Evolutionary conservation across 2,797 vertebrate species (phyloP), one percentile per base, ranked within the genome.

Genomic region (Micrastur ruficollis): DNA sequence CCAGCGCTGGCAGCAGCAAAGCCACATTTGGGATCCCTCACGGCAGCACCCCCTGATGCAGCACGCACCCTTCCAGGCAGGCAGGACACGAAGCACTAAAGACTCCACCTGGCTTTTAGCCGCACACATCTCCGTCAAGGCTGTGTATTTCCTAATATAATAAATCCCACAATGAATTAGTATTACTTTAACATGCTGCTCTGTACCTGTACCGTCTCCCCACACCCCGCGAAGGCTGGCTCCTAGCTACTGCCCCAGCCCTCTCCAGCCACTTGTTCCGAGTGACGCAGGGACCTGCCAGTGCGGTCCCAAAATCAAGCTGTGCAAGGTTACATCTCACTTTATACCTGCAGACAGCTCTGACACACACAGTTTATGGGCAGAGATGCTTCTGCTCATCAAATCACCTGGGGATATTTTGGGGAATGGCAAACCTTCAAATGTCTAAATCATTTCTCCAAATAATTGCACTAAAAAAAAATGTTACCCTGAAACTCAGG

Each of bases 41-140:
- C 0, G 1, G 89, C 73, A 88, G 44, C 72, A 34, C 1, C 34
- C 23, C 40, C 53, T 0, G 0, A 1, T 0, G 47, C 53, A 47
- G 56, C 1, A 5, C 5, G 2, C 32, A 14, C 11, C 58, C 34
- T 40, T 27, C n/a, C 53, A 49, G 74, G 58, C 56, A 68, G 62
- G 56, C 38, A 70, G 74, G 46, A 50, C 81, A 29, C 25, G 0
- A 0, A 50, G 31, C 63, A 65, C 71, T 14, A 3, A 26, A 22
- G 47, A 5, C 52, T 12, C 5, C 0, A 1, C 31, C 59, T 49
- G 5, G 1, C 44, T 72, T 31, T 5, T 6, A 52, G 32, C 17
- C 46, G 20, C 6, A 1, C 38, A 1, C 38, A 17, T 12, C 74
- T 47, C 34, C 5, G 49, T 8, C 61, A 38, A 40, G 44, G 27